phyloP scores from a whole-genome alignment of 2,888 invertebrate species.

The Sphaerophoria taeniata region DNA sequence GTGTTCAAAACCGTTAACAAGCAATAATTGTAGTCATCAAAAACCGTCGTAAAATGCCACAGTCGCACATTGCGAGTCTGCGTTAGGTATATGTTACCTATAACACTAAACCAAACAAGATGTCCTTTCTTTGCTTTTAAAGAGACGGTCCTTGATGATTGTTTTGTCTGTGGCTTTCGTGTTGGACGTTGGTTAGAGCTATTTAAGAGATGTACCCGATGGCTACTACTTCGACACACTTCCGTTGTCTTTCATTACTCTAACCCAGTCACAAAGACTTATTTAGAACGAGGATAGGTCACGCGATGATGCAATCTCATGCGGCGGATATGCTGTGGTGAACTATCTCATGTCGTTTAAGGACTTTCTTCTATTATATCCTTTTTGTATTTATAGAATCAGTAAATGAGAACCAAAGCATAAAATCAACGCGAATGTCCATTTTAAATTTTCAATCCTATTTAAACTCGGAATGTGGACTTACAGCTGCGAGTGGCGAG shows the following conservation, averaged over 20 bases:
- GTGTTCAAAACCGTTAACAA: conserved; percentile 43
- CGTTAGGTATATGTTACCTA: too few species aligned
- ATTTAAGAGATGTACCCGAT: too few species aligned
- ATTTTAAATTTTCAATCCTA: neutral
- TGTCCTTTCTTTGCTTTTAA: conserved; percentile 41
- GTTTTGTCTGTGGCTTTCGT: too few species aligned
- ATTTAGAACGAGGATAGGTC: conserved; percentile 20
- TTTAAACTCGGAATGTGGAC: neutral
- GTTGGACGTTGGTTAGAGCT: too few species aligned
- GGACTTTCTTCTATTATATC: neutral
- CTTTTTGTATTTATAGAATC: conserved; percentile 20
- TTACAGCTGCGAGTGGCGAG: neutral
- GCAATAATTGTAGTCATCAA: conserved; percentile 71
- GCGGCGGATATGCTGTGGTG: conserved; percentile 6
- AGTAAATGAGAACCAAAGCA: neutral
- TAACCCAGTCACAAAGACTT: too few species aligned
- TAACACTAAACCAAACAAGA: conserved; percentile 42
- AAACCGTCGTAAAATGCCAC: conserved; percentile 59
- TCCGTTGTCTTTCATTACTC: too few species aligned
- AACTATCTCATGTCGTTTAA: conserved; percentile 15
- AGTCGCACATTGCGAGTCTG: conserved; percentile 54
- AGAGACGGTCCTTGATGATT: too few species aligned
- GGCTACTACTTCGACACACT: too few species aligned
- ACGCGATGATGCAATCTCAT: conserved; percentile 35
- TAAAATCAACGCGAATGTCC: neutral